Base-by-base conservation (phyloP, 2,113 vertebrate genomes). In the Rhabdornis inornatus region DNA sequence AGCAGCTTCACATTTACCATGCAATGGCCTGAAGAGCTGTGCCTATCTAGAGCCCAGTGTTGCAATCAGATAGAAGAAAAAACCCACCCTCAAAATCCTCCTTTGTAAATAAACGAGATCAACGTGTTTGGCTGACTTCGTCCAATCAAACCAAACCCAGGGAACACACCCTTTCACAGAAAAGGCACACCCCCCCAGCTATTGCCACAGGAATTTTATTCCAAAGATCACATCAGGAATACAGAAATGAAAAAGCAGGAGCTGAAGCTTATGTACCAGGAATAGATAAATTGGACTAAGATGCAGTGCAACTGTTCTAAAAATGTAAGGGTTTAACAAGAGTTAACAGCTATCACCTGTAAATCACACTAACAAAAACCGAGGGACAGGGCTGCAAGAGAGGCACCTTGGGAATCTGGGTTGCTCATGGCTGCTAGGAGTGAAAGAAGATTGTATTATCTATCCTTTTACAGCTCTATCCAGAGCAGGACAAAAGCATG, bases 141-240 rank as follows among this genome's bases (percentile, higher is more conserved):
- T 17, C 91, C 94, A 96, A 94, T 96, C 71, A 94, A 83, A 70
- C 28, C 63, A 59, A 84, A 63, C 25, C 44, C 31, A 78, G 56
- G 49, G 13, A 94, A 64, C 81, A 97, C 95, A 80, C 86, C 96
- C 94, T 89, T 87, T 55, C 72, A 59, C 4, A 30, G 64, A 90
- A 92, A 92, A 66, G 35, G 53, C 52, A 88, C 85, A 53, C 5
- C 18, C 10, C 42, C 10, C 15, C 24, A 74, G 10, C 63, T 45
- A 22, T 35, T 79, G n/a, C 30, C 31, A 59, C 50, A 59, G 69
- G 30, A 64, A 1, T 71, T 63, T 70, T 75, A 60, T 74, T 57
- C 45, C 14, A 24, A 79, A 74, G 33, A 76, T 63, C 39, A 30
- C 5, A 0, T 35, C 28, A 42, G 66, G 39, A 49, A 53, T 14